Evolutionary conservation across 2,888 invertebrate genomes (phyloP).

Genomic region (Trissolcus brochymenae): DNA sequence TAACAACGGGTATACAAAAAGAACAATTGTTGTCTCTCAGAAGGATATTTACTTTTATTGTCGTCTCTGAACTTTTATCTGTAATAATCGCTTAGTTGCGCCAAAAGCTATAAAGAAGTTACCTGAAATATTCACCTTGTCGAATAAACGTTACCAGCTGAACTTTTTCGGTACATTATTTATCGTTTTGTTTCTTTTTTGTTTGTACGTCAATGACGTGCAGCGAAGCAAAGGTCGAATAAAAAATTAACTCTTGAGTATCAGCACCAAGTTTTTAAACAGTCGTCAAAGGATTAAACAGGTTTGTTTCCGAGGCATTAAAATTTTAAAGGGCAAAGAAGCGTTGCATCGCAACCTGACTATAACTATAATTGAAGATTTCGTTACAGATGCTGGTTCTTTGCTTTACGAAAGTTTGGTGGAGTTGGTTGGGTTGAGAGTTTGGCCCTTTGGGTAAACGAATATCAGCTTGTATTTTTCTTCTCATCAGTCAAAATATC

Average conservation of each 20-base stretch:
- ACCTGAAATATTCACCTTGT: slow-evolving; percentile 10
- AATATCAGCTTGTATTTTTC: slow-evolving; percentile 9
- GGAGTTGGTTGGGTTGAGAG: slow-evolving; percentile 34
- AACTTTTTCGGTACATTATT: slow-evolving; percentile 7
- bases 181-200: neutral
- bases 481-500: slow-evolving; percentile 24
- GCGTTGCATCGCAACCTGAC: slow-evolving; percentile 5
- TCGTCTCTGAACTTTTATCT: slow-evolving; percentile 9
- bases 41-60: slow-evolving; percentile 3
- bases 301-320: slow-evolving; percentile 27
- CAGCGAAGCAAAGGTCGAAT: neutral
- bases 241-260: neutral
- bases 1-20: neutral
- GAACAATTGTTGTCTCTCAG: neutral
- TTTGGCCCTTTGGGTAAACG: slow-evolving; percentile 23
- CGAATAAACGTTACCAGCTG: slow-evolving; percentile 13
- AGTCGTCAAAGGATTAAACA: slow-evolving; percentile 29
- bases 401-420: slow-evolving; percentile 16
- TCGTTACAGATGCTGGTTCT: slow-evolving; percentile 30
- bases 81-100: slow-evolving; percentile 14
- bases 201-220: neutral
- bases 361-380: slow-evolving; percentile 40
- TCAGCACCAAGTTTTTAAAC: slow-evolving; percentile 6
- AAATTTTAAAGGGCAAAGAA: slow-evolving; percentile 18
- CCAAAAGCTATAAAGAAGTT: slow-evolving; percentile 1